phyloP scores from a whole-genome alignment of 2,113 vertebrate genomes.

The Myodes glareolus region DNA sequence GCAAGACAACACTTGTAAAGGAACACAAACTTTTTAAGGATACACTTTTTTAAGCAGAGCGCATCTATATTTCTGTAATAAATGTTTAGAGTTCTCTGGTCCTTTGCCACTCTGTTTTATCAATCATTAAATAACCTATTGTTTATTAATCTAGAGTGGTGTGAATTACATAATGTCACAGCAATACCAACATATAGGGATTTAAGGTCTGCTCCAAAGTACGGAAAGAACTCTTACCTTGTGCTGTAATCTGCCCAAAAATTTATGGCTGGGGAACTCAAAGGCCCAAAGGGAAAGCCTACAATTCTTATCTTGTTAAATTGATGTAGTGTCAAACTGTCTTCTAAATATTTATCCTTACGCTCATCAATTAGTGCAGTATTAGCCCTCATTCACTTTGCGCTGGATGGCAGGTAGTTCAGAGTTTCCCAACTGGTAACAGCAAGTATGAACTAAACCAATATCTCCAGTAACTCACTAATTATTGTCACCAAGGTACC shows the following conservation, averaged over 20 bases:
- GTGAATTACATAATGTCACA: neutral
- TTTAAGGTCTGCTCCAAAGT: neutral
- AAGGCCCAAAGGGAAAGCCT: too few species aligned
- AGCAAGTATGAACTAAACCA: neutral
- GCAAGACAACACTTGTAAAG: neutral
- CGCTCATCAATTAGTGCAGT: too few species aligned
- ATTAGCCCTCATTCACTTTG: too few species aligned
- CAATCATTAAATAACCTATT: neutral
- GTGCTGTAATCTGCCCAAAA: too few species aligned
- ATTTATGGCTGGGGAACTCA: too few species aligned
- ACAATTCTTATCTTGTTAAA: too few species aligned
- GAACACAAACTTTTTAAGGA: neutral
- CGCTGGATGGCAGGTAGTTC: too few species aligned
- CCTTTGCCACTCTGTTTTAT: neutral
- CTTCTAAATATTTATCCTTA: too few species aligned
- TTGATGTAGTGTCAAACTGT: too few species aligned
- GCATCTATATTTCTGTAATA: neutral
- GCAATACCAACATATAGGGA: neutral
- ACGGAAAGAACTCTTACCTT: too few species aligned
- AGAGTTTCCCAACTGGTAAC: too few species aligned
- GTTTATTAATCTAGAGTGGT: neutral
- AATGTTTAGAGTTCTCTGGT: neutral
- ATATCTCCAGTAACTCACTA: neutral
- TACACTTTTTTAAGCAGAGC: neutral
- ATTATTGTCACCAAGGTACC: neutral